Conservation (phyloP, 1,140 invertebrate species). For the Parasteatoda tepidariorum region DNA sequence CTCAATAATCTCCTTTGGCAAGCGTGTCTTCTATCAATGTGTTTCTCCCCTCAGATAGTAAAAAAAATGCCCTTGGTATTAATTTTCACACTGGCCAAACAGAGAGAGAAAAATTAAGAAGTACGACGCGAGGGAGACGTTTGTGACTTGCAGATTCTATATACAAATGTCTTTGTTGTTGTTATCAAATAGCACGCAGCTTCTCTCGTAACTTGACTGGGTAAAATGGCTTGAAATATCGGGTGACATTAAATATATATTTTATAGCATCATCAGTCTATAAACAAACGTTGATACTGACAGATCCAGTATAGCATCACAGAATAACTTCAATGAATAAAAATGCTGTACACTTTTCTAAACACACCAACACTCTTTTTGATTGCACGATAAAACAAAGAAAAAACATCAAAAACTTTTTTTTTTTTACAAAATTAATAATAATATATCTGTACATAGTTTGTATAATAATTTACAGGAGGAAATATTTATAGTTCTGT, state of each 20-base stretch:
- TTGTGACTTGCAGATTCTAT: not conserved
- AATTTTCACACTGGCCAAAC: conserved; percentile 26
- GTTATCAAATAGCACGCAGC: not conserved
- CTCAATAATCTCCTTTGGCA: conserved; percentile 39
- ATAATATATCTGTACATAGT: not conserved
- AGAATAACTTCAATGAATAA: not conserved
- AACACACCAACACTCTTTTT: not conserved
- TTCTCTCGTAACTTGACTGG: not conserved
- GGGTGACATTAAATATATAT: not conserved
- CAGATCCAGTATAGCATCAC: not conserved
- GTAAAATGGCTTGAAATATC: not conserved
- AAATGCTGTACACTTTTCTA: not conserved
- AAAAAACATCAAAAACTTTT: not conserved
- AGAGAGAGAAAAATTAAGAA: not conserved
- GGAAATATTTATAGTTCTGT: too few relatives aligned
- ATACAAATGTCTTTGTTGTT: not conserved
- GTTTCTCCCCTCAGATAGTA: not conserved
- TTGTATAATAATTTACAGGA: too few relatives aligned
- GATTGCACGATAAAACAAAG: not conserved
- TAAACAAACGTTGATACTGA: not conserved
- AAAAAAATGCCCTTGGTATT: conserved; percentile 42
- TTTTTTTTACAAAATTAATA: not conserved
- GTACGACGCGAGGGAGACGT: not conserved
- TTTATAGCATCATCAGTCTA: not conserved
- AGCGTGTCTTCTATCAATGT: not conserved